Base-by-base conservation (phyloP, 2,888 invertebrate species). In the Cyaniris semiargus region DNA sequence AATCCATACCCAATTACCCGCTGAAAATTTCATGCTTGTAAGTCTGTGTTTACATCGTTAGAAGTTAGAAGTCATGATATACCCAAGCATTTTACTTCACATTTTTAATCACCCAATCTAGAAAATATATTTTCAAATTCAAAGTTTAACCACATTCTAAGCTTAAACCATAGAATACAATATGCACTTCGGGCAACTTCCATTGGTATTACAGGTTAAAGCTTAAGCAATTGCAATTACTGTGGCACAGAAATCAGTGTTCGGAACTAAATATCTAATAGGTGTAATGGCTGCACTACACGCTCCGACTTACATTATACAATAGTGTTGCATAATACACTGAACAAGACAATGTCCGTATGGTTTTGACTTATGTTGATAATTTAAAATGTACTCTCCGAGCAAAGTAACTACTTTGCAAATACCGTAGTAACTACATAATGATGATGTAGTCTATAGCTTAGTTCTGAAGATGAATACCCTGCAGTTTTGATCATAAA, bases 241-340 rank as follows among this genome's bases (percentile, higher is more conserved):
- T 18, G 66, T 15, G 66, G 66, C 27, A 15, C 66, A 27, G 66
- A 31, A 66, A 66, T 66, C 66, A 66, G 66, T 66, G 27, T 66
- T 66, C 66, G 27, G 66, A 66, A 66, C 66, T 66, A 27, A 66
- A 66, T 66, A 31, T 66, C 66, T 66, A 66, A 66, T 66, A 66
- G 6, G 27, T 31, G 27, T 66, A 15, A 66, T 15, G 66, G 15
- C 5, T 5, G 27, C 6, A 0, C 5, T 66, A 66, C 27, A 66
- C 66, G 15, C 66, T 31, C 66, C 27, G 6, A 31, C 66, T 27
- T 31, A 18, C 27, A 53, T 13, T 34, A 34, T 34, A 34, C 7
- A 7, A 44, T 13, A 44, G 44, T 10, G 3, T 44, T 58, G 58
- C 7, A 21, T 58, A 8, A 7, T 58, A 8, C 21, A 21, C 6